A percentile compares a stretch with the other conserved stretches of the same genome.
phyloP scores from a whole-genome alignment of 30 jellyfish, hydroid and myxozoan genomes.

The Aurelia sp. region DNA sequence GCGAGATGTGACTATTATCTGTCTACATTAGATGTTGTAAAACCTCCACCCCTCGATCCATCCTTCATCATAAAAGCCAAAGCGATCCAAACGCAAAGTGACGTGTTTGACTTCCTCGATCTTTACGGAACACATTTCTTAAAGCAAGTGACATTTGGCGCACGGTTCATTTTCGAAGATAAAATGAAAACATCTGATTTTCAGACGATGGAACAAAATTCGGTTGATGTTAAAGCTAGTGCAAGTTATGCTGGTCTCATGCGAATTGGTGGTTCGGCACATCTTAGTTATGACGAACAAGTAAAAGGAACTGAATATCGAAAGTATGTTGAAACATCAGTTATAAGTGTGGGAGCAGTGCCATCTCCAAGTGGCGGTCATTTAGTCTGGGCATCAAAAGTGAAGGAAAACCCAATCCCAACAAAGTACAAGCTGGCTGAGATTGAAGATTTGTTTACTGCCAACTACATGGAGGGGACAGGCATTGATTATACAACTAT shows the following conservation, averaged over 20 bases:
- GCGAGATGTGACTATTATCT: constrained; percentile 70
- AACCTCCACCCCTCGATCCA: constrained; percentile 50
- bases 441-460: constrained; percentile 59
- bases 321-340: constrained; percentile 49
- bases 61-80: constrained; percentile 48
- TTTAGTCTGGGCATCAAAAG: constrained; percentile 74
- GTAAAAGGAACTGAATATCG: constrained; percentile 36
- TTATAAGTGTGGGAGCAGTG: constrained; percentile 72
- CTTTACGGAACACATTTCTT: constrained; percentile 65
- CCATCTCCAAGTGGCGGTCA: constrained; percentile 69
- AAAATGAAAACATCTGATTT: constrained; percentile 40
- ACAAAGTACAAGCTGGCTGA: constrained; percentile 46
- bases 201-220: constrained; percentile 2
- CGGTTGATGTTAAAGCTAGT: constrained; percentile 31
- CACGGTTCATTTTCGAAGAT: constrained; percentile 59
- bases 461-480: constrained; percentile 43
- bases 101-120: constrained; percentile 47
- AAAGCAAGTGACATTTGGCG: constrained; percentile 66
- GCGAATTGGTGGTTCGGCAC: constrained; percentile 37
- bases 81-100: background rate
- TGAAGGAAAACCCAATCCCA: constrained; percentile 74
- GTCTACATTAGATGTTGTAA: constrained; percentile 47
- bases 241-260: constrained; percentile 65
- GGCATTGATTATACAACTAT: constrained; percentile 31
- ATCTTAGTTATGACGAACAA: constrained; percentile 33